These are phyloP conservation scores for Gerris lacustris DNA, from an alignment of 2,888 invertebrate genomes.

Conservation along the genomic window DNA sequence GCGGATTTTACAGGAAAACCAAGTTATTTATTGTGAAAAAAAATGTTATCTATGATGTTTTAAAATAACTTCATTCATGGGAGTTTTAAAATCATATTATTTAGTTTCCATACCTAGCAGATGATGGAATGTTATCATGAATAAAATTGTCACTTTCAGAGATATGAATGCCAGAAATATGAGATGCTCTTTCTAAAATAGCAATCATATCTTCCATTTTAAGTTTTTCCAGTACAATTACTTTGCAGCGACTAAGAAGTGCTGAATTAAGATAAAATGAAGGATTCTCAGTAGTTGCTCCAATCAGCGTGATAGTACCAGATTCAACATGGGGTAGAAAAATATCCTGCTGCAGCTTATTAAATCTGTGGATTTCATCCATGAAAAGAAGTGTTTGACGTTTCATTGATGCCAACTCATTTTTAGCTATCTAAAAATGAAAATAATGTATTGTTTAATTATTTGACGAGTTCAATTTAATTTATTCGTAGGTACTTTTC, in stretches of 20 bases:
- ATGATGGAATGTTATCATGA: constrained; percentile 8
- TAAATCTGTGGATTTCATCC: constrained; percentile 80
- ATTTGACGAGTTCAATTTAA: too few species aligned
- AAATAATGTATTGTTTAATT: too few species aligned
- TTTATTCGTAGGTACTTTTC: too few species aligned
- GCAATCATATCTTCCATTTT: constrained; percentile 44
- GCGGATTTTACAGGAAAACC: too few species aligned
- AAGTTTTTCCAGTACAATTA: constrained; percentile 61
- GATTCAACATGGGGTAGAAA: constrained; percentile 68
- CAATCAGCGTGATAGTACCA: constrained; percentile 58
- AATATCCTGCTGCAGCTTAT: constrained; percentile 70
- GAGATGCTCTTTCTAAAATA: constrained; percentile 49
- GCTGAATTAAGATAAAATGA: constrained; percentile 72
- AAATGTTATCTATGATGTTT: too few species aligned
- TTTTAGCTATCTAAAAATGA: constrained; percentile 44
- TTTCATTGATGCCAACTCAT: constrained; percentile 54
- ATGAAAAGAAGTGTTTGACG: constrained; percentile 64
- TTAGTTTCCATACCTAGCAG: background rate
- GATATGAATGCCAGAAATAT: constrained; percentile 23
- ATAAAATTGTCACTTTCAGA: constrained; percentile 7
- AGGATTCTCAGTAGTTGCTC: constrained; percentile 82
- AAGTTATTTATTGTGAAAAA: too few species aligned
- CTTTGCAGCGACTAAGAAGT: constrained; percentile 62
- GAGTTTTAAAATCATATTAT: too few species aligned
- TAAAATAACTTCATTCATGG: too few species aligned